These are phyloP conservation scores for Unio pictorum DNA, from an alignment of 2,888 invertebrate genomes.

Conservation along the genomic window DNA sequence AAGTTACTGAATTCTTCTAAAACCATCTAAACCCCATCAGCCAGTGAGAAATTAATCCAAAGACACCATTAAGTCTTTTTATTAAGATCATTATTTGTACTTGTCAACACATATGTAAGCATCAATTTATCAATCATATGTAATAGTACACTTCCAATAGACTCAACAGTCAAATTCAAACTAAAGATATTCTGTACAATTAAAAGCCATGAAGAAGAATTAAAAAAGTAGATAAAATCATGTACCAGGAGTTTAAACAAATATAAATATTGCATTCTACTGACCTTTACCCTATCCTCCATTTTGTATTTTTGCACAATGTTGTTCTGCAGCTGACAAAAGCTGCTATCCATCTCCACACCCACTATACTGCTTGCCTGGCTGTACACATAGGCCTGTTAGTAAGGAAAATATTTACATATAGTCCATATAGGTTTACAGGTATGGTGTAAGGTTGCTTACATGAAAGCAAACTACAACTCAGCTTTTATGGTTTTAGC, in stretches of 20 bases:
- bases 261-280: constrained; percentile 1
- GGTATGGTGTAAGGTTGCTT: too few species aligned
- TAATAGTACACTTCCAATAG: not conserved
- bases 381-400: constrained; percentile 78
- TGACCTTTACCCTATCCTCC: constrained; percentile 64
- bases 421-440: too few species aligned
- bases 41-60: too few species aligned
- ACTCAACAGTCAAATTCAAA: not conserved
- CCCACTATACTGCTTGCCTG: constrained; percentile 78
- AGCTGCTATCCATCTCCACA: constrained; percentile 81
- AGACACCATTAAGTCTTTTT: too few species aligned
- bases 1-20: too few species aligned
- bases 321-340: constrained; percentile 77
- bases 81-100: too few species aligned
- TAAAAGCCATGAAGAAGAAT: not conserved
- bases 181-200: not conserved
- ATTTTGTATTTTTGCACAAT: constrained; percentile 75
- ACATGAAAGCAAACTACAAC: too few species aligned
- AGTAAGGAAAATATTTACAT: constrained; percentile 20
- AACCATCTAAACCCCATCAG: too few species aligned
- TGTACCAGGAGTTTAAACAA: too few species aligned
- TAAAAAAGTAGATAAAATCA: not conserved
- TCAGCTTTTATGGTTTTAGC: too few species aligned
- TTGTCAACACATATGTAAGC: too few species aligned
- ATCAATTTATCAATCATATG: too few species aligned